Base-by-base conservation (phyloP, 2,797 vertebrate species). In the Nannoperca obscura region DNA sequence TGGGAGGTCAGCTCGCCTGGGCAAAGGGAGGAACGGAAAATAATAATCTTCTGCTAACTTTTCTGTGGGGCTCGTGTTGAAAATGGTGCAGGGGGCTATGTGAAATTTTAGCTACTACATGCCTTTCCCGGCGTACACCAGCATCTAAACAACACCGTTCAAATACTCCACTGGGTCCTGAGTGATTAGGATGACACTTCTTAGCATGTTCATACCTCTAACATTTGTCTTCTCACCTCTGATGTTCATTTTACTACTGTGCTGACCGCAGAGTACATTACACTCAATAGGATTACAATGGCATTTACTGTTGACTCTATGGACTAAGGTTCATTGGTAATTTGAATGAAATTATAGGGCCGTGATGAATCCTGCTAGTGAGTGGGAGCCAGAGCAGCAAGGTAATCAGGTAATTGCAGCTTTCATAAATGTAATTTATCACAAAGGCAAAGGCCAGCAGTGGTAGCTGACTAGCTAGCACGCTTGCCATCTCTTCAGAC, bases 391-490 rank as follows among this genome's bases (percentile, higher is more conserved):
- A 66, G 71, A 83, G 80, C 36, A 15, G 76, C 60, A 76, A 93
- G 90, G 88, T 93, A 95, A 95, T 95, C 92, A 93, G 93, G 93
- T 94, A 95, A 95, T 95, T 95, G 94, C 79, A 78, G 86, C 89
- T 94, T 95, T 95, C 93, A 95, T 95, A 95, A 94, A 94, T 85
- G 90, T 86, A 92, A 94, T 95, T 93, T 91, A 94, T 94, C 89
- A 83, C 79, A 42, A 85, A 88, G 86, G 85, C 74, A 80, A 89
- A 88, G 86, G 85, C 80, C 80, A 74, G 74, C 60, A 32, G 83
- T 42, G 75, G 69, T 76, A 73, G 82, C 67, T 50, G 78, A 78
- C 76, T 70, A 52, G 71, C 61, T 61, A 20, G 72, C 70, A 11
- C 34, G 36, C 38, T 66, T 3, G 14, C 76, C 34, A 12, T 73